Conservation (phyloP, 2,797 vertebrate genomes). For the Spheniscus humboldti region DNA sequence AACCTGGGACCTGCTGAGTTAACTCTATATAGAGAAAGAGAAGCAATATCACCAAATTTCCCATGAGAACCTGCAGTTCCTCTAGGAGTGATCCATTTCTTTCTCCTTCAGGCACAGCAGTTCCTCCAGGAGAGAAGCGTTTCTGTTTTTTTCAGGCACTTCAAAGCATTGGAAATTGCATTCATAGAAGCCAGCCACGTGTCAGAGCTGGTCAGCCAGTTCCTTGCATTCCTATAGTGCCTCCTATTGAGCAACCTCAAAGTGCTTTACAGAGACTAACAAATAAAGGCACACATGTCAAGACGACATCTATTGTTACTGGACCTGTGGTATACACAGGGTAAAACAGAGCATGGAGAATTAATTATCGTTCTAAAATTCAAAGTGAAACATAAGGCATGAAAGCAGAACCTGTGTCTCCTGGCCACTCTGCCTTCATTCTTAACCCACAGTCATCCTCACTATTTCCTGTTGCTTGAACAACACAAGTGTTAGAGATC, state of each 20-base stretch:
- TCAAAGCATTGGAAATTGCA: neutral
- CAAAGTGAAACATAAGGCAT: neutral
- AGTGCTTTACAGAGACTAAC: neutral
- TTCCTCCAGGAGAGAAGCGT: neutral
- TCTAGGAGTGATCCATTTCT: neutral
- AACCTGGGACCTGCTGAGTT: neutral
- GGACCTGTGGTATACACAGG: fast-evolving
- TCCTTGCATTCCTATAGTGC: neutral
- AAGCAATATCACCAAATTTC: constrained; percentile 23
- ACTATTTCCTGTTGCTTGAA: neutral
- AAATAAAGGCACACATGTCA: fast-evolving
- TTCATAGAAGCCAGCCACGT: fast-evolving
- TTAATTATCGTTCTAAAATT: neutral
- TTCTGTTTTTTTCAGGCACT: neutral
- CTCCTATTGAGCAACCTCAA: neutral
- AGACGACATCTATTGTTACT: neutral
- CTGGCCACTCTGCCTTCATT: neutral
- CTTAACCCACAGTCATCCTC: neutral
- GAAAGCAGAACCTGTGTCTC: neutral
- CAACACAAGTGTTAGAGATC: neutral
- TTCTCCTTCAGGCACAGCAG: neutral
- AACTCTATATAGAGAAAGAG: neutral
- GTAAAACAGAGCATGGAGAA: neutral
- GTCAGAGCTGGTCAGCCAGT: neutral
- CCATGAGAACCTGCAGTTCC: neutral